These are phyloP conservation scores for Axinella damicornis DNA, from an alignment of 37 sponge, comb jelly and placozoan species.

Conservation along the genomic window DNA sequence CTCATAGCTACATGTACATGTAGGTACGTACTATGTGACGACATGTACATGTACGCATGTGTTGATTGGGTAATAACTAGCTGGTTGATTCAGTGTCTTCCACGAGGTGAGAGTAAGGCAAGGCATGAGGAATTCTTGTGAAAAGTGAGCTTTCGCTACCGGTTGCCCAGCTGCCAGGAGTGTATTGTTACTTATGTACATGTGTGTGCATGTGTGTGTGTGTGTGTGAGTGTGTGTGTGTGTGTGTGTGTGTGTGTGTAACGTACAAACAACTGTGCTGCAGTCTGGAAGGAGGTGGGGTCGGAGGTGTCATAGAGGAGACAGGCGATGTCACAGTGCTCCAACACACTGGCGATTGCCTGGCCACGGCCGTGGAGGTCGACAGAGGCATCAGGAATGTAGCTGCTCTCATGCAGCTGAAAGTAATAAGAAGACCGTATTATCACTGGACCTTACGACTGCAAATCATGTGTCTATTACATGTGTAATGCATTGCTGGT, in stretches of 20 bases:
- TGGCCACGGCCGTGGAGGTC: slow-evolving; percentile 15
- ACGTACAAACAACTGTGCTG: slow-evolving; percentile 74
- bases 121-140: too few species aligned
- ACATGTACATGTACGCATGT: too few species aligned
- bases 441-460: not conserved
- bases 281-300: slow-evolving; percentile 62
- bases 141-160: not conserved
- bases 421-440: not conserved
- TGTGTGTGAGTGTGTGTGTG: slow-evolving; percentile 20
- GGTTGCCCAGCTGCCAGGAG: not conserved
- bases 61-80: too few species aligned
- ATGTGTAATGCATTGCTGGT: too few species aligned
- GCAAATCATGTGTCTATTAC: too few species aligned
- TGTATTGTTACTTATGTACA: slow-evolving; percentile 44
- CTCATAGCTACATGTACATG: too few species aligned
- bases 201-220: not conserved
- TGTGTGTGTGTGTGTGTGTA: not conserved
- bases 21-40: too few species aligned
- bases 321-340: slow-evolving; percentile 77
- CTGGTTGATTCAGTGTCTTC: too few species aligned
- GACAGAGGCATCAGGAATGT: slow-evolving; percentile 10
- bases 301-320: slow-evolving; percentile 82
- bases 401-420: slow-evolving; percentile 75
- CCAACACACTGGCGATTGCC: slow-evolving; percentile 41
- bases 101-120: too few species aligned